Evolutionary conservation across 2,797 vertebrate species (phyloP), one percentile per base, ranked within the genome.

Genomic region (Sardinella longiceps): DNA sequence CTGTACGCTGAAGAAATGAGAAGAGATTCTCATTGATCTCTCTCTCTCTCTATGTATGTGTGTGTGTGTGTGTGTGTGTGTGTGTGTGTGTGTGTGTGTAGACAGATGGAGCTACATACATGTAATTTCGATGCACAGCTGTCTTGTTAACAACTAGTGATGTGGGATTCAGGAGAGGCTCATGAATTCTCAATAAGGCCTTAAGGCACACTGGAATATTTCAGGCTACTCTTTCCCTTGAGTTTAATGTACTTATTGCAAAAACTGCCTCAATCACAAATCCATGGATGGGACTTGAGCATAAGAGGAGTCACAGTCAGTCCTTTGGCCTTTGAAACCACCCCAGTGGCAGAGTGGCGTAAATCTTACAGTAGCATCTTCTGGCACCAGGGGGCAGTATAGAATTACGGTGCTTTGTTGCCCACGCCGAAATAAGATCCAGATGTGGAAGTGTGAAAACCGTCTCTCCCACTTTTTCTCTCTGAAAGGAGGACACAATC

Each of bases 401-500:
- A 92, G 91, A 91, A 91, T 93, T 93, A 94, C 46, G 83, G 66
- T 90, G 90, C 86, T 82, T 82, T 28, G 43, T 4, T 81, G 80
- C 56, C 60, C 63, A 45, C 25, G 11, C 18, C 81, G 90, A 87
- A 39, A 85, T 83, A 87, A 89, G n/a, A 90, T 90, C 94, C 94
- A 95, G 94, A 95, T 95, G 95, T 95, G 93, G 85, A 87, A 81
- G 81, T 83, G 48, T 83, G 82, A 87, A 89, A 87, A 80, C 85
- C 80, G 84, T 56, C 37, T 28, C 60, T 56, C 80, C 70, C 56
- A 85, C 86, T 87, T 86, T 89, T 85, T 85, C 82, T 83, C 82
- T 88, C 86, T 92, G 84, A 88, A 87, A 87, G 87, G 85, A 88
- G 88, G 93, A 94, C 93, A 94, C 90, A 92, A 94, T 93, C 90